Evolutionary conservation across 2,797 vertebrate species (phyloP), one percentile per base, ranked within the genome.

Genomic region (Hypotaenidia okinawae): DNA sequence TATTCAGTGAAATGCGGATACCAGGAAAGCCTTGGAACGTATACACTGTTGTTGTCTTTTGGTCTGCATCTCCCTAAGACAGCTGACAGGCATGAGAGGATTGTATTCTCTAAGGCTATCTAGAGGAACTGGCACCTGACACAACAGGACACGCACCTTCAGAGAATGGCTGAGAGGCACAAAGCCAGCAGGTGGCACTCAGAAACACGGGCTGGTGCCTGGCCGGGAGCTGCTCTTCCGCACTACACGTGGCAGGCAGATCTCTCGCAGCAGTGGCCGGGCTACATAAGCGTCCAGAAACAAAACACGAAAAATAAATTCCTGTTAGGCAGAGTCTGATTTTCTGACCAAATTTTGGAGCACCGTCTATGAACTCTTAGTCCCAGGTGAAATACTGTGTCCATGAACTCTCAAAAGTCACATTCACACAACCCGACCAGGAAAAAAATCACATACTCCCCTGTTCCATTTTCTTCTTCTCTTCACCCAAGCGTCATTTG

Each of bases 131-230:
- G 70, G 39, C 89, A 54, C 37, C 75, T 85, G 76, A 62, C 67
- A 43, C 21, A 52, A 57, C 30, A 12, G 25, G 12, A 25, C 32
- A 13, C 0, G 3, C n/a, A 37, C 58, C 69, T 67, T 43, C 33
- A 54, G 82, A 70, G 61, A 62, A 49, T 21, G 37, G 45, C 55
- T 43, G 58, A 75, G 58, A 87, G 35, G 43, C 25, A 66, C 66
- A 74, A 75, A 83, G 47, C 78, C 95, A 94, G 94, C 72, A 96
- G 87, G 85, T 91, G 93, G 87, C 93, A 95, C 91, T 73, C 37
- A 21, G 61, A 90, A 95, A 66, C 51, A 28, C 0, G 4, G 10
- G 49, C 76, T 30, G n/a, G 18, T 51, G 27, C 13, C 49, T 55
- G 76, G 41, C 58, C 15, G 33, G 35, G 52, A 35, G 68, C 5